Evolutionary conservation across 2,113 vertebrate genomes (phyloP).

Genomic region (Cephalopholis sonnerati): DNA sequence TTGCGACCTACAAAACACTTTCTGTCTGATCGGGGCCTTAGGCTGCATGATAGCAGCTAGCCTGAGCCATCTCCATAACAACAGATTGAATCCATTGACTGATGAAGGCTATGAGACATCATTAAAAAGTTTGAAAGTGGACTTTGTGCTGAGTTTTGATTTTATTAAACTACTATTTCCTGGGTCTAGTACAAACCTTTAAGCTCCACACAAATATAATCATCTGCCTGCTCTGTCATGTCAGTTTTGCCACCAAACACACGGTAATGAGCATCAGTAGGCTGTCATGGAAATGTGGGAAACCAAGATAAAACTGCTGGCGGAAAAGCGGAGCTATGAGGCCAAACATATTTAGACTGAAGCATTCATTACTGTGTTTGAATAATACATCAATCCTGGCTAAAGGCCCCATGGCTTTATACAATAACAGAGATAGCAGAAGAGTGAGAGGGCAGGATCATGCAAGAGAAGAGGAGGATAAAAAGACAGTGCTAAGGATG

Average conservation of each 20-base stretch:
- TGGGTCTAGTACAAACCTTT: too few relatives aligned
- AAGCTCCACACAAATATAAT: background rate
- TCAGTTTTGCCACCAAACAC: background rate
- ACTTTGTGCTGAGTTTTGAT: too few relatives aligned
- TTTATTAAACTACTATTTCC: too few relatives aligned
- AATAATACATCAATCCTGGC: background rate
- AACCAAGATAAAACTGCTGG: background rate
- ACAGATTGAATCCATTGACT: too few relatives aligned
- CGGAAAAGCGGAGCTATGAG: background rate
- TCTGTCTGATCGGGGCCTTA: too few relatives aligned
- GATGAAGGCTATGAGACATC: too few relatives aligned
- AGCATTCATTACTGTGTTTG: background rate
- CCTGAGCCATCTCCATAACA: too few relatives aligned
- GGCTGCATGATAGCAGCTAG: too few relatives aligned
- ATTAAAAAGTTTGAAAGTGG: too few relatives aligned
- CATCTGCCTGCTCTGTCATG: background rate
- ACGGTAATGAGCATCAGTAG: too few relatives aligned
- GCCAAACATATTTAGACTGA: background rate
- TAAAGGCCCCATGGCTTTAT: background rate
- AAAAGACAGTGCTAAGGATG: background rate
- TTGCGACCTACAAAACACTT: too few relatives aligned
- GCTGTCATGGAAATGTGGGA: background rate
- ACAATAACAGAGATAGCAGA: background rate
- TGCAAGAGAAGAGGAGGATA: background rate
- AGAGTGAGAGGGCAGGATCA: background rate